These are phyloP conservation scores for Andrena minutula DNA, from an alignment of 2,888 invertebrate species.

Conservation along the genomic window DNA sequence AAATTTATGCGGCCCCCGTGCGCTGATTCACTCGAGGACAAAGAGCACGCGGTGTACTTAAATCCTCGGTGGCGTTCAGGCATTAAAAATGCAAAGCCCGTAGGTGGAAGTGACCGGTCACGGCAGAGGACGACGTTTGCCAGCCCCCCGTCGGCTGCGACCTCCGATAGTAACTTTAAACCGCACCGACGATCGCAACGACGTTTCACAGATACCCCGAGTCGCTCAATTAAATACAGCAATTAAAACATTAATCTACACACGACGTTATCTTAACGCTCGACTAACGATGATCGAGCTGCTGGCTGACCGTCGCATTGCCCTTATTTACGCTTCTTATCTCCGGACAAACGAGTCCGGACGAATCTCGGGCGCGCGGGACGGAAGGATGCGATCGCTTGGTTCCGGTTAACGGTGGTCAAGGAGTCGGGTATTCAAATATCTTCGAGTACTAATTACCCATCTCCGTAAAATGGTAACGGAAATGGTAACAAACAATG, in stretches of 20 bases:
- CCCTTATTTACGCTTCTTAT: not conserved
- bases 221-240: not conserved
- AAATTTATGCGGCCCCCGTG: slow-evolving; percentile 44
- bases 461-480: not conserved
- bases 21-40: slow-evolving; percentile 63
- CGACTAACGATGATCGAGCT: slow-evolving; percentile 16
- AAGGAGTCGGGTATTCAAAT: too few species aligned
- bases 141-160: not conserved
- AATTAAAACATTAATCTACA: too few species aligned
- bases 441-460: too few species aligned
- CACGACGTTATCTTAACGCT: not conserved
- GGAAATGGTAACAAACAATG: not conserved
- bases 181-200: not conserved
- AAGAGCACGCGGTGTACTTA: slow-evolving; percentile 35
- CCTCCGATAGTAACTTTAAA: not conserved
- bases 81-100: slow-evolving; percentile 62
- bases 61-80: slow-evolving; percentile 20
- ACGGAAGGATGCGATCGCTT: not conserved
- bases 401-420: not conserved
- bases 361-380: not conserved
- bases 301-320: not conserved
- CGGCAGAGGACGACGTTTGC: slow-evolving; percentile 44
- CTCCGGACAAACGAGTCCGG: not conserved
- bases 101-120: slow-evolving; percentile 40
- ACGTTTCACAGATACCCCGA: not conserved